These are phyloP conservation scores for Lepus townsendii DNA, from an alignment of 2,797 vertebrate genomes.

Conservation along the genomic window DNA sequence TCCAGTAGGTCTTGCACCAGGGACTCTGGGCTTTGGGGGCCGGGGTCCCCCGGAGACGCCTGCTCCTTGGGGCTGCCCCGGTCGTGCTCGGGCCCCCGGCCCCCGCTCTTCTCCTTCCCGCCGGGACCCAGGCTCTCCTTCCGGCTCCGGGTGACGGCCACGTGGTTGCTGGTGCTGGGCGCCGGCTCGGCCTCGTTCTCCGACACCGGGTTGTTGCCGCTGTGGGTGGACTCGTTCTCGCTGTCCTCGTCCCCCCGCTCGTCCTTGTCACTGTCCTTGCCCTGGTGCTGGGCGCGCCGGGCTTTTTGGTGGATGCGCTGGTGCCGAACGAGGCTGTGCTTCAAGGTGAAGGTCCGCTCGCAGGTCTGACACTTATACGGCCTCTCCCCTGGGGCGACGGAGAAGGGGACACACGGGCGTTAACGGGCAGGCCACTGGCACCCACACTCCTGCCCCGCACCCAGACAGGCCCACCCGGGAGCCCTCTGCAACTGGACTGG, in stretches of 20 bases:
- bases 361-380: conserved; percentile 98
- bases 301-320: conserved; percentile 96
- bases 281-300: conserved; percentile 85
- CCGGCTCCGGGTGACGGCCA: conserved; percentile 86
- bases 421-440: accelerated
- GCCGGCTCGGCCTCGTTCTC: conserved; percentile 87
- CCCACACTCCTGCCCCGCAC: accelerated
- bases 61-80: conserved; percentile 78
- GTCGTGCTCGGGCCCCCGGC: conserved; percentile 21
- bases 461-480: background rate
- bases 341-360: conserved; percentile 97
- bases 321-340: conserved; percentile 98
- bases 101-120: conserved; percentile 74
- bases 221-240: conserved; percentile 89
- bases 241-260: conserved; percentile 89
- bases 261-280: conserved; percentile 89
- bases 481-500: background rate
- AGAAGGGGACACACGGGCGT: background rate
- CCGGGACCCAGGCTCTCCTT: conserved; percentile 85
- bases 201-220: conserved; percentile 87
- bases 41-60: conserved; percentile 74
- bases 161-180: conserved; percentile 72
- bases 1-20: conserved; percentile 92
- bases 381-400: conserved; percentile 92
- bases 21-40: conserved; percentile 79